Base-by-base conservation (phyloP, 2,113 vertebrate genomes). In the Cathartes aura region DNA sequence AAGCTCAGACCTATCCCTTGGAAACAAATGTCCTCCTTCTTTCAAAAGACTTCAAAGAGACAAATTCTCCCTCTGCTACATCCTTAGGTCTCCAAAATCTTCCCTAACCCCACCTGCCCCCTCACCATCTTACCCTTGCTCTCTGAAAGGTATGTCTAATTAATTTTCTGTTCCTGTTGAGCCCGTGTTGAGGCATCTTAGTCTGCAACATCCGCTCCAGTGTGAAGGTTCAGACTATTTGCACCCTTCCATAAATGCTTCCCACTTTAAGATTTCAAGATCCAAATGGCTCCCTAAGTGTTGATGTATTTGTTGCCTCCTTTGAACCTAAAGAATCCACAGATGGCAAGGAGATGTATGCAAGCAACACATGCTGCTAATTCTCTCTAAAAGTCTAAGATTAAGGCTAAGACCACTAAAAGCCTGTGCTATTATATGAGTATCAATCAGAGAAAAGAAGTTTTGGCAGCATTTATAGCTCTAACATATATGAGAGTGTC, bases 301-400 rank as follows among this genome's bases (percentile, higher is more conserved):
- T 48, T 87, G 52, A 67, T 66, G 21, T 87, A 56, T 75, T 91
- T 95, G 26, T 52, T 91, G 43, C 36, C 36, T 87, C 48, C 70
- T 93, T 93, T 91, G 78, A 93, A 93, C 53, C 48, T 76, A 58
- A 93, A 85, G 60, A 85, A 87, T 79, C 70, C 62, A 68, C 70
- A 93, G 52, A 47, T 88, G 74, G 34, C 29, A 87, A 94, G 4
- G 12, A 95, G 70, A 80, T 66, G 58, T 45, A 62, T 29, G 29
- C 70, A 93, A 73, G 74, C 10, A 92, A 62, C 66, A 55, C 16
- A 68, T 82, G 53, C 62, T 94, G 36, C 48, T 91, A 89, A 68
- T 75, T 95, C 30, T 53, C 36, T 85, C 53, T 50, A 62, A 68
- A 93, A 93, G 45, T 88, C 30, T 48, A 85, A 90, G 60, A 82